These are phyloP conservation scores for Eulemur mongoz DNA, from an alignment of 2,797 vertebrate species.

Conservation along the genomic window DNA sequence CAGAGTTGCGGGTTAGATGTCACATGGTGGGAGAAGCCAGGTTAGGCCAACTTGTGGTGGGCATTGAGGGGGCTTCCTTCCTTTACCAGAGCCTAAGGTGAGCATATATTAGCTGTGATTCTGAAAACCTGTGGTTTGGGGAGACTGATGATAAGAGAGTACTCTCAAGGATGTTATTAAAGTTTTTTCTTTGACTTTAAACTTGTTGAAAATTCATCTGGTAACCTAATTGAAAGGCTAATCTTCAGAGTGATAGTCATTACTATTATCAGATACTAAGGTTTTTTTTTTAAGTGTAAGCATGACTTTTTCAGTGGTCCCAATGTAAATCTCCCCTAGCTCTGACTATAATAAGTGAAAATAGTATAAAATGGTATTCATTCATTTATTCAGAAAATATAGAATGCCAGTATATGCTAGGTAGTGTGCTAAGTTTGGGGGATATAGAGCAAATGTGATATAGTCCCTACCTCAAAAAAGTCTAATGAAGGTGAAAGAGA, in stretches of 20 bases:
- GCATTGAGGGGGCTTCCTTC: slow-evolving; percentile 75
- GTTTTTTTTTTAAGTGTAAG: background rate
- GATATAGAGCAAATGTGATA: background rate
- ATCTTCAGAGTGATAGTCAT: background rate
- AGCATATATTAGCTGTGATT: slow-evolving; percentile 64
- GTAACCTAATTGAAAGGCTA: background rate
- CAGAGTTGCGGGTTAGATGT: slow-evolving; percentile 75
- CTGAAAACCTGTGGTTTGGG: slow-evolving; percentile 14
- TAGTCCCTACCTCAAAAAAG: background rate
- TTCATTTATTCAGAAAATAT: background rate
- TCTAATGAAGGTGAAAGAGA: background rate
- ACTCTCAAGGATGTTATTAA: background rate
- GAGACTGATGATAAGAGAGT: background rate
- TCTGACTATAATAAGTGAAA: background rate
- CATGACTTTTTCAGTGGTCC: background rate
- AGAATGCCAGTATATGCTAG: background rate
- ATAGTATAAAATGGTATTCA: background rate
- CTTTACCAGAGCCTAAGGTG: slow-evolving; percentile 59
- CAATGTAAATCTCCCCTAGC: background rate
- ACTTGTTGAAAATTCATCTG: background rate
- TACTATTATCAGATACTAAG: background rate
- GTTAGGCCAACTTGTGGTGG: slow-evolving; percentile 76
- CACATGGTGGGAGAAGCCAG: slow-evolving; percentile 52
- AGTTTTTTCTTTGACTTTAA: slow-evolving; percentile 8
- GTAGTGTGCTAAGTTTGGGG: background rate